A percentile compares a stretch with the other conserved stretches of the same genome.
phyloP scores from a whole-genome alignment of 1,140 invertebrate genomes.

The Drosophila subpulchrella region DNA sequence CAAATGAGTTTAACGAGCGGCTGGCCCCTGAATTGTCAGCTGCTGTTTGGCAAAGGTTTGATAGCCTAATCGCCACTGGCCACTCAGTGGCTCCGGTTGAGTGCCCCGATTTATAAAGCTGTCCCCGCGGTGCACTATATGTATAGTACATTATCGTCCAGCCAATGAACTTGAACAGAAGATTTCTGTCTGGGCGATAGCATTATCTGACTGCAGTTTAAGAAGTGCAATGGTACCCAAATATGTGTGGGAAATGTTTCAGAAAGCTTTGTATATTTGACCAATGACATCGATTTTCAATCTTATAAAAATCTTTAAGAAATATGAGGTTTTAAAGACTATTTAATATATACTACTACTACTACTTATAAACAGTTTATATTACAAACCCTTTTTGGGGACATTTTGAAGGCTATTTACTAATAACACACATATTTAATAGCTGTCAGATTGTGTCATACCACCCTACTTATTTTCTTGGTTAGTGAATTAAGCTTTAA shows the following conservation, averaged over 20 bases:
- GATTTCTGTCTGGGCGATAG: slow-evolving; percentile 10
- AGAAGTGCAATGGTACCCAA: not conserved
- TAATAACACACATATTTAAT: too few relatives aligned
- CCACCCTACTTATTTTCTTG: too few relatives aligned
- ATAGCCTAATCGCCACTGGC: slow-evolving; percentile 29
- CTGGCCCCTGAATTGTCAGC: slow-evolving; percentile 2
- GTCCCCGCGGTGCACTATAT: slow-evolving; percentile 8
- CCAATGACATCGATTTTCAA: too few relatives aligned
- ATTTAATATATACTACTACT: too few relatives aligned
- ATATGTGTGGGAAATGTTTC: not conserved
- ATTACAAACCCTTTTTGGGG: too few relatives aligned
- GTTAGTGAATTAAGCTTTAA: slow-evolving; percentile 5
- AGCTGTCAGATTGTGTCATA: too few relatives aligned
- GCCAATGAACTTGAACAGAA: slow-evolving; percentile 24
- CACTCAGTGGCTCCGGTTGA: slow-evolving; percentile 19
- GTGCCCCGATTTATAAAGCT: slow-evolving; percentile 26
- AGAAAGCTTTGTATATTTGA: not conserved
- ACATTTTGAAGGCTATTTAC: too few relatives aligned
- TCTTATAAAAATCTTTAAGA: too few relatives aligned
- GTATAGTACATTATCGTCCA: not conserved
- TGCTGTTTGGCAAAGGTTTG: slow-evolving; percentile 33
- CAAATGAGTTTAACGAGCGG: slow-evolving; percentile 34
- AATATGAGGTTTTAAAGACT: too few relatives aligned
- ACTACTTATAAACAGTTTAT: too few relatives aligned
- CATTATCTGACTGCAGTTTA: slow-evolving; percentile 18